Base-by-base conservation (phyloP, 2,797 vertebrate genomes). In the Percopsis omiscomaycus region DNA sequence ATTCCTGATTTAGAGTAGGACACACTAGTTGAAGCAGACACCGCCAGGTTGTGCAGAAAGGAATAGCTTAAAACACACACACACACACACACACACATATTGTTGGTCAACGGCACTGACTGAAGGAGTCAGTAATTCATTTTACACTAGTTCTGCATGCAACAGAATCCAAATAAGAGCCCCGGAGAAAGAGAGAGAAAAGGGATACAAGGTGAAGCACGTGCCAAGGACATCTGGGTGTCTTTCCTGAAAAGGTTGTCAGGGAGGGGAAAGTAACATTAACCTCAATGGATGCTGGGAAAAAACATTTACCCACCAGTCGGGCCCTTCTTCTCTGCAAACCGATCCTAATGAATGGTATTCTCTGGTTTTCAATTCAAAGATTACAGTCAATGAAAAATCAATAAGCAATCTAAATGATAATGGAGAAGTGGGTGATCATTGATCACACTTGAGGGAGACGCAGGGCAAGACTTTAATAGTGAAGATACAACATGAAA, bases 401-500 rank as follows among this genome's bases (percentile, higher is more conserved):
- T 91, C 86, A 71, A 87, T 86, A 85, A 66, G 52, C 69, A 61
- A 81, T 88, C 86, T 79, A 81, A 80, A 87, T 82, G 69, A 84
- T 84, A 88, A 88, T 75, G 74, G 64, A 11, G 68, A 14, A 48
- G 62, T 22, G 56, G 16, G 57, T 47, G 29, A 57, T 64, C 71
- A 70, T 81, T 77, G 55, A 70, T 82, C 63, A 53, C 32, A 44
- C 5, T 27, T 47, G 28, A 42, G n/a, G 14, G 16, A 11, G 1
- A 22, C 10, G 22, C 15, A 9, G 12, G 37, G 56, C 32, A 6
- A 37, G 32, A 37, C 32, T 37, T 37, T 37, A 37, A 37, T 37
- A 6, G 32, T 37, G 32, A 37, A 6, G 32, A 37, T 22, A 37
- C 32, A 37, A 37, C 32, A 37, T 37, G 32, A 37, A 1, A 37